Conservation (phyloP, 2,888 invertebrate genomes). For the Drosophila flavopinicola region DNA sequence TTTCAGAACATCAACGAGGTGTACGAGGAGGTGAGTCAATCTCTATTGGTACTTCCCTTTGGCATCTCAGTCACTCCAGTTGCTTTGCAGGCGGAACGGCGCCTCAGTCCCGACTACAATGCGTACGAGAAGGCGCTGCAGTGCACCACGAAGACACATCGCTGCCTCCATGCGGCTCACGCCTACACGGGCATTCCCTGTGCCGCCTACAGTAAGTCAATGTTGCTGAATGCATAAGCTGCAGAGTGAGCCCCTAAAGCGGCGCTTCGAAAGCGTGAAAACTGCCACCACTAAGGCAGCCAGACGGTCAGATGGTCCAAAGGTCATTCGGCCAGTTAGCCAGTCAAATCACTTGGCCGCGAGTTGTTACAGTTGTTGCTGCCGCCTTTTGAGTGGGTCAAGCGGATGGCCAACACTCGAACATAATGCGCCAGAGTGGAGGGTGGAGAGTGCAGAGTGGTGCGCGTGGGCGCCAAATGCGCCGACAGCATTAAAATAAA, state of each 20-base stretch:
- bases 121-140: slow-evolving; percentile 89
- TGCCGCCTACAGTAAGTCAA: slow-evolving; percentile 92
- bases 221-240: slow-evolving; percentile 5
- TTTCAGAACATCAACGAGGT: slow-evolving; percentile 87
- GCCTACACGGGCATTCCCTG: slow-evolving; percentile 94
- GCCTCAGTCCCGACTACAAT: slow-evolving; percentile 85
- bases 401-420: slow-evolving; percentile 56
- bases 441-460: background rate
- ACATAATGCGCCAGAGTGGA: slow-evolving; percentile 26
- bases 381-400: slow-evolving; percentile 60
- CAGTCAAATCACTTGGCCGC: slow-evolving; percentile 37
- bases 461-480: slow-evolving; percentile 42
- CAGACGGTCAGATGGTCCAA: background rate
- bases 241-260: slow-evolving; percentile 40
- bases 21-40: slow-evolving; percentile 87
- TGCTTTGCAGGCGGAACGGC: slow-evolving; percentile 82
- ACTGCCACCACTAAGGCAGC: slow-evolving; percentile 55
- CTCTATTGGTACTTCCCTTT: background rate
- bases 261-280: slow-evolving; percentile 63
- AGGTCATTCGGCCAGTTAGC: background rate
- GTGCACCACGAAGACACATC: slow-evolving; percentile 94
- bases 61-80: background rate
- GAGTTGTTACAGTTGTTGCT: slow-evolving; percentile 61
- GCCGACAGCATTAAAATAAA: slow-evolving; percentile 73
- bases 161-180: slow-evolving; percentile 95